Conservation (phyloP, 2,888 invertebrate species). For the Macrophya annulata region DNA sequence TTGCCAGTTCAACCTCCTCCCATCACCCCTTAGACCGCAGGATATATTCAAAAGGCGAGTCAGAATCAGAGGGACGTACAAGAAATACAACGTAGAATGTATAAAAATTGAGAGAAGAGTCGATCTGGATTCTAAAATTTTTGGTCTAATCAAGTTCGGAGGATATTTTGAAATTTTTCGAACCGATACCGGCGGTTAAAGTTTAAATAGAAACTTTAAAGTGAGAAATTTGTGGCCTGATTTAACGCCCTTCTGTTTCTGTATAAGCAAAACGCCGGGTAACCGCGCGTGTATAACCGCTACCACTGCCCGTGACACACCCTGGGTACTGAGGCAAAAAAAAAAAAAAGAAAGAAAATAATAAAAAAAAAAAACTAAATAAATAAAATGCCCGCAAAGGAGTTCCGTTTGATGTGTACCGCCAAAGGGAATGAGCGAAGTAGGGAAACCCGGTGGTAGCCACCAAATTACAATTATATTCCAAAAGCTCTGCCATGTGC, state of each 20-base stretch:
- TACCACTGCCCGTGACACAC: conserved; percentile 72
- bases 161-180: not conserved
- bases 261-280: conserved; percentile 57
- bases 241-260: conserved; percentile 35
- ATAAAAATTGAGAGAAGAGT: not conserved
- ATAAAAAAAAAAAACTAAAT: not conserved
- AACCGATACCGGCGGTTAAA: not conserved
- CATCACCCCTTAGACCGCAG: conserved; percentile 63
- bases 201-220: not conserved
- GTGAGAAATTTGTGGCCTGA: not conserved
- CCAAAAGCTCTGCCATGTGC: conserved; percentile 58
- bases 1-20: conserved; percentile 64
- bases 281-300: conserved; percentile 58
- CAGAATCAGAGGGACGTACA: not conserved
- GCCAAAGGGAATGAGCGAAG: conserved; percentile 72
- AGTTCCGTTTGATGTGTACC: conserved; percentile 77
- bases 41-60: conserved; percentile 63
- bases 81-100: not conserved
- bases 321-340: conserved; percentile 40
- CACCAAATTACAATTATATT: conserved; percentile 70
- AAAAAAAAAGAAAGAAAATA: not conserved
- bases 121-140: not conserved
- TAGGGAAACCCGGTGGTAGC: conserved; percentile 54
- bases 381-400: conserved; percentile 71
- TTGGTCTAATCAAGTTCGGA: not conserved